Evolutionary conservation across 2,888 invertebrate species (phyloP).

Genomic region (Bursaphelenchus okinawaensis): DNA sequence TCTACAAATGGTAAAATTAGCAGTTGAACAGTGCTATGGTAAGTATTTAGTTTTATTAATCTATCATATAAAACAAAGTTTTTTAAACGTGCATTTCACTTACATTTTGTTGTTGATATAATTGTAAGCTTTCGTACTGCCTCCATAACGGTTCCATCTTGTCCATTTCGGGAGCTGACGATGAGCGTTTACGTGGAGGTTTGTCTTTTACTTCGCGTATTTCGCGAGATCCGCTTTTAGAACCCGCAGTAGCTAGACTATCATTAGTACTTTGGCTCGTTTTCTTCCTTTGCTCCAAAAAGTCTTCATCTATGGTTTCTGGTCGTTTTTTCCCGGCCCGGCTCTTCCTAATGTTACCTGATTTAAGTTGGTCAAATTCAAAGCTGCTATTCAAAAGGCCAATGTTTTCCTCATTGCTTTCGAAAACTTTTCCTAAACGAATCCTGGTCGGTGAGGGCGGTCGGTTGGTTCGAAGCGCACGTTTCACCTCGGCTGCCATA

Average conservation of each 20-base stretch:
- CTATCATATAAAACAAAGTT: no score
- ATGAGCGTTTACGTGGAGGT: not conserved
- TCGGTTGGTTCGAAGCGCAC: not conserved
- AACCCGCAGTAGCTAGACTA: not conserved
- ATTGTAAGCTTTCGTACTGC: not conserved
- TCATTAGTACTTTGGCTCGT: not conserved
- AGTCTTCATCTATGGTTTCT: not conserved
- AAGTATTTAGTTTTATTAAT: no score
- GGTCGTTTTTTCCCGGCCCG: not conserved
- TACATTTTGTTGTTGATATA: not conserved
- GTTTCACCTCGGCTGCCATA: not conserved
- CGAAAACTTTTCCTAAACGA: not conserved
- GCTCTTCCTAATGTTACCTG: not conserved
- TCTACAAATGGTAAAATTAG: no score
- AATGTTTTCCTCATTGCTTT: not conserved
- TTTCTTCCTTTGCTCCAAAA: not conserved
- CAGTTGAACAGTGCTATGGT: no score
- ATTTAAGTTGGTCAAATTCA: not conserved
- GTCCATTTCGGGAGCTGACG: not conserved
- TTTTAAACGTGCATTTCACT: no score
- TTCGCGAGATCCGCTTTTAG: not conserved
- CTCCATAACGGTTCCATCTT: not conserved
- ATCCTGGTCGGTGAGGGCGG: not conserved
- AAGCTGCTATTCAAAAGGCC: not conserved
- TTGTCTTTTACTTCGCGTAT: not conserved